Evolutionary conservation across 2,797 vertebrate genomes (phyloP).

Genomic region (Eospalax fontanierii): DNA sequence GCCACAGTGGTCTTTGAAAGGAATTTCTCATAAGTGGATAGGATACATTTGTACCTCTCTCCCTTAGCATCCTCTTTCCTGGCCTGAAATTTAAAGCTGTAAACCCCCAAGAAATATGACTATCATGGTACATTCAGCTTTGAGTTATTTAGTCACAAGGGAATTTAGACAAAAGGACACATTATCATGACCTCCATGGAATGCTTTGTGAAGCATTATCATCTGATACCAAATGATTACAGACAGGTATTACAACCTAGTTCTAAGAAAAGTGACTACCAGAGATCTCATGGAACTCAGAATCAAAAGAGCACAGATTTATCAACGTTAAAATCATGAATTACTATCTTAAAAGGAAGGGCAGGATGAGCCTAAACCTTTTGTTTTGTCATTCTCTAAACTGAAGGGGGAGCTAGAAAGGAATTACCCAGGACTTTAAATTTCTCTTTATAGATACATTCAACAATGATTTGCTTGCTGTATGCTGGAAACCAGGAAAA

Average conservation of each 20-base stretch:
- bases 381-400: not conserved
- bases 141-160: conserved; percentile 4
- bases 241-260: not conserved
- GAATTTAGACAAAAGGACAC: conserved; percentile 46
- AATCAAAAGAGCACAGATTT: not conserved
- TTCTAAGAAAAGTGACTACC: not conserved
- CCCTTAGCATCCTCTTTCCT: conserved; percentile 62
- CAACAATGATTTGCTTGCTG: not conserved
- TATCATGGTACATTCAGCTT: not conserved
- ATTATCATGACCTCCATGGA: not conserved
- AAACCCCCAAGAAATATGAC: not conserved
- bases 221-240: not conserved
- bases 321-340: not conserved
- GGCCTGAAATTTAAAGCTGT: conserved; percentile 28
- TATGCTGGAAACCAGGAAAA: not conserved
- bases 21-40: conserved; percentile 75
- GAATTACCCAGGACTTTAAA: not conserved
- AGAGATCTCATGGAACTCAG: not conserved
- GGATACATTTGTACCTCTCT: conserved; percentile 55
- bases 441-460: conserved; percentile 3
- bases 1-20: conserved; percentile 71
- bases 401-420: not conserved
- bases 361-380: not conserved
- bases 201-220: conserved; percentile 28
- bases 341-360: not conserved